A percentile compares a stretch with the other conserved stretches of the same genome.
Conservation (phyloP, 2,797 vertebrate species). For the Trachurus trachurus region DNA sequence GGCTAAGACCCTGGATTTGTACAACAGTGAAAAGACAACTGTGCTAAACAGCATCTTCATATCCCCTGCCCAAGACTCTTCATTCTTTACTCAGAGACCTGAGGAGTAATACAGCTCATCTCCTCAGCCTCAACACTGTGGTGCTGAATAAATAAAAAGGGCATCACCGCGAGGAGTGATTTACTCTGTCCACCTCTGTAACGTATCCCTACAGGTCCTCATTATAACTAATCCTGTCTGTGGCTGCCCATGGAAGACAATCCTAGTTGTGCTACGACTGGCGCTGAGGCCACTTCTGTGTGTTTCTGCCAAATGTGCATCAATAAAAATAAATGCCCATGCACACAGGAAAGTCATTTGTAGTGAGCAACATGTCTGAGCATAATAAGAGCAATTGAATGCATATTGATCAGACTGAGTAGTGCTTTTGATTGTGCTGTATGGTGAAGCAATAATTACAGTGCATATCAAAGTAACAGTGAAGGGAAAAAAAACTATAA, state of each 20-base stretch:
- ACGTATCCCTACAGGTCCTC: conserved; percentile 53
- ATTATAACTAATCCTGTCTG: conserved; percentile 64
- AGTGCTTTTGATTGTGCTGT: neutral
- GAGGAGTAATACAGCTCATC: conserved; percentile 9
- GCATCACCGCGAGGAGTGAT: conserved; percentile 43
- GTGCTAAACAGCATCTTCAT: conserved; percentile 16
- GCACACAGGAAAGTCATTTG: conserved; percentile 3
- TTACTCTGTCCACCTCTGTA: conserved; percentile 34
- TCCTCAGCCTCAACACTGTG: conserved; percentile 15
- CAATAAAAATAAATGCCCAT: conserved; percentile 25
- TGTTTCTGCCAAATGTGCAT: conserved; percentile 27
- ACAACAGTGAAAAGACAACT: neutral
- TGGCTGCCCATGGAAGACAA: conserved; percentile 17
- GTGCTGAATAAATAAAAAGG: conserved; percentile 65
- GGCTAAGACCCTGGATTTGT: neutral
- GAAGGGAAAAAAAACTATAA: neutral
- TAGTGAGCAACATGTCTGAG: neutral
- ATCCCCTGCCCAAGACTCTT: neutral
- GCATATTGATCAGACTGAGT: neutral
- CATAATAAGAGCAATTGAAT: neutral
- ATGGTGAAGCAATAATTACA: neutral
- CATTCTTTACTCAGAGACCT: conserved; percentile 4
- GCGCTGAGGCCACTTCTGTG: conserved; percentile 15
- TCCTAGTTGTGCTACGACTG: conserved; percentile 21
- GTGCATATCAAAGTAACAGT: too few relatives aligned